Conservation (phyloP, 2,888 invertebrate genomes). For the Eristalis tenax region DNA sequence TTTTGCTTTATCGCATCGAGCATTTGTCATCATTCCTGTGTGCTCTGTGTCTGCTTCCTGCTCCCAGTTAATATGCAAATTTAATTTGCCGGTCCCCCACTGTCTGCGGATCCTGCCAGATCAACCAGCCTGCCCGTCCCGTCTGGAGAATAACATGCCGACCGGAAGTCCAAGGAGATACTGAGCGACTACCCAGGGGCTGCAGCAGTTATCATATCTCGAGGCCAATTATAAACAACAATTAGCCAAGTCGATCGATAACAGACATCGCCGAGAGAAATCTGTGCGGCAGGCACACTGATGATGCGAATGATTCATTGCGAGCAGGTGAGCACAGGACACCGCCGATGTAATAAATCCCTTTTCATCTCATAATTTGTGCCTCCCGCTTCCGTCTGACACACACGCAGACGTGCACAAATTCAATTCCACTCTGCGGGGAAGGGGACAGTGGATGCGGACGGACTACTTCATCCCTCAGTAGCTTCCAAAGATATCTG, state of each 20-base stretch:
- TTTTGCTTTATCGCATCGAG: constrained; percentile 58
- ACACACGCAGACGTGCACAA: constrained; percentile 21
- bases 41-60: constrained; percentile 49
- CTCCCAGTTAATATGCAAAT: constrained; percentile 68
- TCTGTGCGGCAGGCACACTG: constrained; percentile 23
- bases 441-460: constrained; percentile 24
- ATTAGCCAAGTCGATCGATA: constrained; percentile 69
- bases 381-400: constrained; percentile 19
- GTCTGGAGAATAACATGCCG: constrained; percentile 38
- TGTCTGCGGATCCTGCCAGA: neutral
- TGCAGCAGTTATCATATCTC: constrained; percentile 64
- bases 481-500: constrained; percentile 30
- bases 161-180: constrained; percentile 50
- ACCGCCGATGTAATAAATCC: constrained; percentile 62
- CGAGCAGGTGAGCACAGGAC: constrained; percentile 56
- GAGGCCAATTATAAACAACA: constrained; percentile 71
- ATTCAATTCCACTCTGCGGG: constrained; percentile 62
- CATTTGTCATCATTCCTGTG: constrained; percentile 67
- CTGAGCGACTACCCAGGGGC: constrained; percentile 1
- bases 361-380: constrained; percentile 67
- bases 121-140: neutral
- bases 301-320: constrained; percentile 62
- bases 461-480: neutral
- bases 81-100: constrained; percentile 57
- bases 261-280: constrained; percentile 55